Base-by-base conservation (phyloP, 1,140 invertebrate species). In the Limonius californicus region DNA sequence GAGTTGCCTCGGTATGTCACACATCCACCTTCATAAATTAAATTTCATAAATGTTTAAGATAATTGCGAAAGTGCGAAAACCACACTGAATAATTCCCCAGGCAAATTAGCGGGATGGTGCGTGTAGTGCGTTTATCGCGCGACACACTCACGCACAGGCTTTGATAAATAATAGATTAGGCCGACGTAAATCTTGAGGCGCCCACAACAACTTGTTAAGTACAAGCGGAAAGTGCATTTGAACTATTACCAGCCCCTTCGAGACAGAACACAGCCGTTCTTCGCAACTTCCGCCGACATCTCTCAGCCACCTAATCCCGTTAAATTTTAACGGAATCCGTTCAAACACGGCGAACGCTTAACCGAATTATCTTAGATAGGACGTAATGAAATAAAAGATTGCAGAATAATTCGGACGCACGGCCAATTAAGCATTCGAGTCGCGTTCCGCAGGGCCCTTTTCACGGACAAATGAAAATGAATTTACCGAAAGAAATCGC, bases 401-500 rank as follows among this genome's bases (percentile, higher is more conserved):
- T 55, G n/a, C 27, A 55, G 2, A 27, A 14, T 32, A 1, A 55
- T 27, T 32, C 7, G 20, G 16, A n/a, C 21, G 43, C 30, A 35
- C 39, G 27, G 12, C 9, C 15, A 59, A 59, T 59, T 64, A 60
- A 47, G 47, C 45, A 68, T 68, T 68, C 66, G 1, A 15, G 8
- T 30, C 66, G 59, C 54, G 63, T 45, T 58, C 32, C 32, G 18
- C 14, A 14, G 58, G 61, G 58, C 68, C 68, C 59, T 65, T 68
- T 70, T 68, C 67, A 64, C 59, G 66, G 68, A 59, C 66, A 68
- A 69, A 71, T 71, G 66, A 71, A 70, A 69, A 70, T 69, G 71
- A 69, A 68, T 70, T 69, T 70, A 63, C 56, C 62, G 62, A 69
- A 72, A 72, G 69, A 68, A 72, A 72, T 71, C 68, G 64, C 68